These are phyloP conservation scores for Atractosteus spatula DNA, from an alignment of 2,113 vertebrate species.

Conservation along the genomic window DNA sequence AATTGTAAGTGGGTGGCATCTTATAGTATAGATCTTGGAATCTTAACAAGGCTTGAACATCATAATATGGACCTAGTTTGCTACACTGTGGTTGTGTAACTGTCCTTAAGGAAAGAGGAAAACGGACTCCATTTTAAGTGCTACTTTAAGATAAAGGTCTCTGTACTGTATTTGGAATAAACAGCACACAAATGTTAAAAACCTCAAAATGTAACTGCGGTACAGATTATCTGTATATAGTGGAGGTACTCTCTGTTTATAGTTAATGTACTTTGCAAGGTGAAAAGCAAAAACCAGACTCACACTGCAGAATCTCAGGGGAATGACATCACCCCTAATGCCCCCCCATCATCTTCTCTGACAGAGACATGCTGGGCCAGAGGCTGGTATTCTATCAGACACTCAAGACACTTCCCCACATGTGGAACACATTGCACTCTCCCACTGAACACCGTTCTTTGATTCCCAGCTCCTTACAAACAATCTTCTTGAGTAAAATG, in stretches of 20 bases:
- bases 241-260: conserved; percentile 1
- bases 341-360: no score
- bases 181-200: neutral
- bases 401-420: no score
- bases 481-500: no score
- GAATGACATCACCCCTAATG: no score
- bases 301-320: no score
- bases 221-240: conserved; percentile 1
- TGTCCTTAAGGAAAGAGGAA: conserved; percentile 1
- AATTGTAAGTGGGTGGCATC: neutral
- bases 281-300: neutral
- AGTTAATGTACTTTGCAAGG: conserved; percentile 5
- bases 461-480: no score
- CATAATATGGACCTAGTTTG: neutral
- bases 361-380: no score
- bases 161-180: conserved; percentile 8
- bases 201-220: conserved; percentile 5
- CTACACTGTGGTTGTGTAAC: neutral
- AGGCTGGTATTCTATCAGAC: no score
- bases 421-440: no score
- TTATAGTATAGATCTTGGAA: conserved; percentile 1
- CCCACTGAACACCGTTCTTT: no score
- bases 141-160: neutral
- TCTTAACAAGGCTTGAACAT: neutral
- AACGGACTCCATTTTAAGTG: conserved; percentile 12